Evolutionary conservation across 2,888 invertebrate genomes (phyloP).

Genomic region (Agrypnus murinus): DNA sequence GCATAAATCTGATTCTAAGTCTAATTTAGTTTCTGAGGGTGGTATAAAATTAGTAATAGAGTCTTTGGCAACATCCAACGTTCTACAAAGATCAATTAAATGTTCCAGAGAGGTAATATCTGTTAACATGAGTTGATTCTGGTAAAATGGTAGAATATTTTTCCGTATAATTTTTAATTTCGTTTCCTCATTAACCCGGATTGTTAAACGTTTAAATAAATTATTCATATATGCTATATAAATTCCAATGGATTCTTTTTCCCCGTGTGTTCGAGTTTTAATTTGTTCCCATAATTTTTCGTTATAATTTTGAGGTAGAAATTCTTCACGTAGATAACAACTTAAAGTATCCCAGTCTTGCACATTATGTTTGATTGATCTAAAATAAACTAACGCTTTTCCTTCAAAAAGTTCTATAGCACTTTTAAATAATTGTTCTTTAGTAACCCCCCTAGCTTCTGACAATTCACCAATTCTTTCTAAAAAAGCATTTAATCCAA

Average conservation of each 20-base stretch:
- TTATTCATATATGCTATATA: conserved; percentile 8
- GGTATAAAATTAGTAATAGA: too few species aligned
- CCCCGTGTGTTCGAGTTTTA: conserved; percentile 10
- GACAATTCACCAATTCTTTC: conserved; percentile 48
- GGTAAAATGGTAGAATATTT: conserved; percentile 27
- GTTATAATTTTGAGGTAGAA: conserved; percentile 44
- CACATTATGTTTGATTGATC: conserved; percentile 26
- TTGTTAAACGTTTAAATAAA: conserved; percentile 42
- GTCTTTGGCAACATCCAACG: too few species aligned
- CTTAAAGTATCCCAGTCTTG: conserved; percentile 19
- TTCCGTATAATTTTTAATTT: neutral
- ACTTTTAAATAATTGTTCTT: conserved; percentile 37
- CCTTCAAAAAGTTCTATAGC: conserved; percentile 50
- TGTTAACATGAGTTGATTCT: neutral
- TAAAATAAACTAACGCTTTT: conserved; percentile 45
- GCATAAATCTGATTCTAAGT: too few species aligned
- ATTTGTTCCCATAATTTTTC: conserved; percentile 17
- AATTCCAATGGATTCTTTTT: conserved; percentile 3
- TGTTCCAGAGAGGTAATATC: too few species aligned
- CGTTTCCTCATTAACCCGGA: neutral
- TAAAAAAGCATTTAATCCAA: conserved; percentile 36
- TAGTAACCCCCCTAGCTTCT: conserved; percentile 43
- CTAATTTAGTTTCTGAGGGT: too few species aligned
- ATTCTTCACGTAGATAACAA: conserved; percentile 23
- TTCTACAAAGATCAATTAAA: too few species aligned